phyloP scores from a whole-genome alignment of 2,797 vertebrate species.

The Eidolon dupreanum region DNA sequence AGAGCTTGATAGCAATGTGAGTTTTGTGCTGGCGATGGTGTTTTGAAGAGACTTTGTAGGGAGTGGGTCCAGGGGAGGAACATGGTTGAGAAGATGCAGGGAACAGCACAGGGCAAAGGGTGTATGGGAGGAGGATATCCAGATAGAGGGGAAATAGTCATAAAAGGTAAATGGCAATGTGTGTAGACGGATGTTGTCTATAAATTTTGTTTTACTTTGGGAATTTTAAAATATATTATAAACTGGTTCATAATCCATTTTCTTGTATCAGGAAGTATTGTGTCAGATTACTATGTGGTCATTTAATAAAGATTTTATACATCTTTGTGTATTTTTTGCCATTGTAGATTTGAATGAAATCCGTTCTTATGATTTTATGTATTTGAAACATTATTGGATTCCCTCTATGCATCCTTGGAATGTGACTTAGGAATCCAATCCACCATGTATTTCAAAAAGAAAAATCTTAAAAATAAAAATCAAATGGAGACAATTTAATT shows the following conservation, averaged over 20 bases:
- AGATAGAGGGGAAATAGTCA: background rate
- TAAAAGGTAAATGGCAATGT: background rate
- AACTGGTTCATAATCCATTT: background rate
- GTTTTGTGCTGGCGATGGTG: background rate
- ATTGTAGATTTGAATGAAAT: constrained; percentile 33
- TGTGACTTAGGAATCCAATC: constrained; percentile 13
- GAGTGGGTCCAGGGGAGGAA: background rate
- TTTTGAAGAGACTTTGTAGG: background rate
- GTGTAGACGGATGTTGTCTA: background rate
- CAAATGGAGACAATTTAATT: background rate
- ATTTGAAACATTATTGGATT: constrained; percentile 13
- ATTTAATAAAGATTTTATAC: constrained; percentile 45
- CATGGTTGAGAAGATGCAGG: background rate
- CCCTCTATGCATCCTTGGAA: background rate
- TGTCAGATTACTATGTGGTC: constrained; percentile 35
- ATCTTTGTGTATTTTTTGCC: background rate
- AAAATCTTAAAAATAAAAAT: constrained; percentile 36
- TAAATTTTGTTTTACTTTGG: constrained; percentile 19
- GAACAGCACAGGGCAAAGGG: background rate
- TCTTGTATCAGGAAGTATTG: constrained; percentile 29
- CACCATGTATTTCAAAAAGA: background rate
- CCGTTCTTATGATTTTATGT: background rate
- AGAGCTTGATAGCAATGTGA: background rate
- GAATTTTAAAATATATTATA: background rate
- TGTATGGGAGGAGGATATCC: background rate